These are phyloP conservation scores for Lepidurus couesii DNA, from an alignment of 1,140 invertebrate genomes.

Conservation along the genomic window DNA sequence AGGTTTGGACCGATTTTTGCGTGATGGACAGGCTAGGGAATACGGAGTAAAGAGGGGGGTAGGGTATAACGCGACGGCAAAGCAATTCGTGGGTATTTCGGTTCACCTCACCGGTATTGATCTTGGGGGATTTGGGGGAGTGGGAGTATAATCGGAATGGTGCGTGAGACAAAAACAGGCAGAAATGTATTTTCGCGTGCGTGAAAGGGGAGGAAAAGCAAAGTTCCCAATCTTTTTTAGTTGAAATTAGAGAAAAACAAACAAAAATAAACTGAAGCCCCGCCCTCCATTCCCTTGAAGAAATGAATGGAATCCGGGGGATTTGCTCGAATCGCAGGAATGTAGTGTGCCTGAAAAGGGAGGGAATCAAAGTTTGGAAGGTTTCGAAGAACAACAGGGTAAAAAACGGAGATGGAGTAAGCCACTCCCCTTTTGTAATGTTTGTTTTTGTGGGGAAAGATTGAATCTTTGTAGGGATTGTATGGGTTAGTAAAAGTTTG, in stretches of 20 bases:
- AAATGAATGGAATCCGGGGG: too few species aligned
- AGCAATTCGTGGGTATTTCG: not conserved
- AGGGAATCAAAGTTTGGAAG: too few species aligned
- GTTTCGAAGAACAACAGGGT: too few species aligned
- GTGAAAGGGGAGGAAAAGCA: not conserved
- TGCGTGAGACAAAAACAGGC: not conserved
- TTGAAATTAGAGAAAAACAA: not conserved
- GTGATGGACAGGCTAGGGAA: not conserved
- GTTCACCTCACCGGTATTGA: not conserved
- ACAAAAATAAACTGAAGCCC: too few species aligned
- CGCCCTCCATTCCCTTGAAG: too few species aligned
- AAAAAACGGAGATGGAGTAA: too few species aligned
- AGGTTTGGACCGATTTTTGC: not conserved
- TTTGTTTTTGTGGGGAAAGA: too few species aligned
- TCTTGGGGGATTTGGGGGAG: not conserved
- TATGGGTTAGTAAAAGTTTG: too few species aligned
- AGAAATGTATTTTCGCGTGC: not conserved
- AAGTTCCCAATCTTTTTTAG: not conserved
- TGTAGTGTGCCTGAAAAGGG: too few species aligned
- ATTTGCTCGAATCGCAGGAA: too few species aligned
- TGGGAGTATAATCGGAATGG: not conserved
- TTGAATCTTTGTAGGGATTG: too few species aligned
- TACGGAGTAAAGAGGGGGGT: not conserved
- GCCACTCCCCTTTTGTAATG: too few species aligned
- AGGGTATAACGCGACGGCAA: not conserved